Evolutionary conservation across 2,113 vertebrate genomes (phyloP).

Genomic region (Acrocephalus arundinaceus): DNA sequence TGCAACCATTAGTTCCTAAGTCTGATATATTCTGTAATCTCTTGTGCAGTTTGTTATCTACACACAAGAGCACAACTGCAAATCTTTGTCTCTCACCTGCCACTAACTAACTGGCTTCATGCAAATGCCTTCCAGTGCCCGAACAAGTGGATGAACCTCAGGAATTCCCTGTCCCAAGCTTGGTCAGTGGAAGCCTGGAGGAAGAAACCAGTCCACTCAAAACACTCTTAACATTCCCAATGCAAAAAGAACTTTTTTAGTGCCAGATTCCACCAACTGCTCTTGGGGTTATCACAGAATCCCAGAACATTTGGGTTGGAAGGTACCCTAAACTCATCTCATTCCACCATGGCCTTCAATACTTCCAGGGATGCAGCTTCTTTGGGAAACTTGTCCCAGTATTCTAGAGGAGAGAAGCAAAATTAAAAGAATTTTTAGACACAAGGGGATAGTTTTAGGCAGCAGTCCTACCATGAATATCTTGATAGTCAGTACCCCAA

Average conservation of each 20-base stretch:
- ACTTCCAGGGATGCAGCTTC: neutral
- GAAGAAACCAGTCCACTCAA: neutral
- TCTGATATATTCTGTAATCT: neutral
- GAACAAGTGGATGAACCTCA: neutral
- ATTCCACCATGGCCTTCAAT: neutral
- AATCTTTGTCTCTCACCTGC: neutral
- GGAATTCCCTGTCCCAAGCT: neutral
- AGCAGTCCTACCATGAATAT: neutral
- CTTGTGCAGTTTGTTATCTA: neutral
- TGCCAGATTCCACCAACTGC: fast-evolving
- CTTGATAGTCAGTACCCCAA: neutral
- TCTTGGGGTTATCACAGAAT: neutral
- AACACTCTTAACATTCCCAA: neutral
- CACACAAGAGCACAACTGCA: neutral
- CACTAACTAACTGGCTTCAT: neutral
- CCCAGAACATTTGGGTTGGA: neutral
- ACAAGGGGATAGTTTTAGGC: neutral
- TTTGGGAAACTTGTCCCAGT: neutral
- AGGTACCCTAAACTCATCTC: neutral
- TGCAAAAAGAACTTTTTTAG: neutral
- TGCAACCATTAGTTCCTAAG: neutral
- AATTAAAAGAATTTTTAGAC: neutral
- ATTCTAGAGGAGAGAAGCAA: neutral
- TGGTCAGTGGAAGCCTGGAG: neutral
- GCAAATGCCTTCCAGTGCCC: neutral